Base-by-base conservation (phyloP, 2,888 invertebrate genomes). In the Drosophila percnosoma region DNA sequence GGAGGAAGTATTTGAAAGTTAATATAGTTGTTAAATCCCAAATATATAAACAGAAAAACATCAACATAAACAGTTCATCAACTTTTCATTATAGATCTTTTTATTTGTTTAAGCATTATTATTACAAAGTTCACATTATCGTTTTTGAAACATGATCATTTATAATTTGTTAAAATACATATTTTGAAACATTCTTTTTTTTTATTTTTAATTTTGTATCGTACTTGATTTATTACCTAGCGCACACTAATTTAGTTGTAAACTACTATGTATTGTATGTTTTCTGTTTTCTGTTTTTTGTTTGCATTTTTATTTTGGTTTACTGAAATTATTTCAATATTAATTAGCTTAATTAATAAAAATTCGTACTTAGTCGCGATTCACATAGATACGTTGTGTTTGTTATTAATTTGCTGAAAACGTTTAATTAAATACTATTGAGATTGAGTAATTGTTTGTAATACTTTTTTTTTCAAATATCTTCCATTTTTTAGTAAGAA, bases 281-380 rank as follows among this genome's bases (percentile, higher is more conserved):
- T 67, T 40, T 67, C 13, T 54, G 38, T 55, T 72, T 62, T 63
- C 18, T 54, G 38, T 55, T 72, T 62, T 63, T 57, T 72, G 59
- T 67, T 57, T 29, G 66, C n/a, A 51, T 51, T 49, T 67, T 65
- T 45, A 38, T 62, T 68, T 75, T 62, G 58, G 54, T 61, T 81
- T 82, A 59, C 65, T 79, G 73, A 87, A 87, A 82, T 82, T 61
- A 72, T 58, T 75, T 68, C 62, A 70, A 81, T 83, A 73, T 68
- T 70, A 87, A 80, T 78, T 83, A 82, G 76, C 90, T 89, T 87
- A 89, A 77, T 89, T 87, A 86, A 87, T 89, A 89, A 89, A 87
- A 87, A 87, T 87, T 87, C 89, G 87, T 87, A 87, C 82, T 87
- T 82, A 89, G 85, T 87, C 82, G 78, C 78, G 78, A 88, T 80